Conservation (phyloP, 1,140 invertebrate species). For the Acromyrmex charruanus region DNA sequence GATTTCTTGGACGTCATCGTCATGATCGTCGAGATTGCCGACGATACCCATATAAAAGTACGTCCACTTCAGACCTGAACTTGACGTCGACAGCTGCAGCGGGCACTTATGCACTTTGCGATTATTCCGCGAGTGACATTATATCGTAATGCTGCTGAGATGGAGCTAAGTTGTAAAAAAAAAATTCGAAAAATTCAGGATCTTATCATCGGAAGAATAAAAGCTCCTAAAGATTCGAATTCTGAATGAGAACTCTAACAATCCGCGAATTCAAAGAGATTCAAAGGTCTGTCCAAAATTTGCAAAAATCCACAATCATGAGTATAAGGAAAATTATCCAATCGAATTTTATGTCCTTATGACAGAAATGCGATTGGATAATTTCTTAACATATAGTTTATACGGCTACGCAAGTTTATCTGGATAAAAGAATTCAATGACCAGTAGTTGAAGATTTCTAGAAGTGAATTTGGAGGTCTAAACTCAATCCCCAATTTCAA, state of each 20-base stretch:
- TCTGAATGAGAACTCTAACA: neutral
- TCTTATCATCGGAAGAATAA: neutral
- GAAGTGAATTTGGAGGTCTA: neutral
- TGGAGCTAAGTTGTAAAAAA: neutral
- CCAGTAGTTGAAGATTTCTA: neutral
- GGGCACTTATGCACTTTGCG: slow-evolving; percentile 9
- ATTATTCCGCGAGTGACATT: slow-evolving; percentile 21
- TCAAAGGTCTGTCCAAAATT: neutral
- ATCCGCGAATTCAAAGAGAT: neutral
- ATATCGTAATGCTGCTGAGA: neutral
- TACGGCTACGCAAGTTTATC: too few species aligned
- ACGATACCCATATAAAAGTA: neutral
- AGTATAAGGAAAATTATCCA: too few species aligned
- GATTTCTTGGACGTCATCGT: neutral
- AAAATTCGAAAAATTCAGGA: neutral
- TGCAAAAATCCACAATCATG: too few species aligned
- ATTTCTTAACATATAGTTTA: too few species aligned
- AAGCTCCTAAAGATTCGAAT: neutral
- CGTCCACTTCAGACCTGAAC: neutral
- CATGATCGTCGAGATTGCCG: neutral
- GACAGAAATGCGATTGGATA: too few species aligned
- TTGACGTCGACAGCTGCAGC: slow-evolving; percentile 9
- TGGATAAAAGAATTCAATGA: neutral
- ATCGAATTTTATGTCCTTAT: too few species aligned
- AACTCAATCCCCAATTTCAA: neutral